Conservation (phyloP, 2,797 vertebrate species). For the Kryptopterus vitreolus region DNA sequence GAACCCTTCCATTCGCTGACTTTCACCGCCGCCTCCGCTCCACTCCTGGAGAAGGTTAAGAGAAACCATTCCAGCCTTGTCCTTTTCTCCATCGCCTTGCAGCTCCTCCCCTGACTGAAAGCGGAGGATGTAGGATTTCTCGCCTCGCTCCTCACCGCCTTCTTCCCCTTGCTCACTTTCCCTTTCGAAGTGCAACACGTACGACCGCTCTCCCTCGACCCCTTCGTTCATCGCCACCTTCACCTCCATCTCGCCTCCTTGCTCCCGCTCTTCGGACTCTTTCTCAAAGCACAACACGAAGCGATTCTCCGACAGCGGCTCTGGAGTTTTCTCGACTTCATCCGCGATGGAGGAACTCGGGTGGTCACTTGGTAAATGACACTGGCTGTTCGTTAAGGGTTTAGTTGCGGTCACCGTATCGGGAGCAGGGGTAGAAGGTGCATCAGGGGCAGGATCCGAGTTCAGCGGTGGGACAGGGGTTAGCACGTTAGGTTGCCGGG, state of each 20-base stretch:
- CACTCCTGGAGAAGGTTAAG: constrained; percentile 72
- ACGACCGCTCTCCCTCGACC: constrained; percentile 63
- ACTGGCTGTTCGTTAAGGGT: constrained; percentile 30
- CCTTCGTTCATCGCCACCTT: constrained; percentile 58
- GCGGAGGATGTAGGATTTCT: constrained; percentile 73
- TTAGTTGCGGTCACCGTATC: constrained; percentile 48
- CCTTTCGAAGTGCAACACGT: constrained; percentile 73
- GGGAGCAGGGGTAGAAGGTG: constrained; percentile 26
- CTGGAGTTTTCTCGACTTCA: constrained; percentile 55
- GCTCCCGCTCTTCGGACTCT: constrained; percentile 44
- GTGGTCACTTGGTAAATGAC: constrained; percentile 43
- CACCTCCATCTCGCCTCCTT: constrained; percentile 57
- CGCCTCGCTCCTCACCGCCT: constrained; percentile 56
- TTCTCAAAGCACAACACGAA: constrained; percentile 77
- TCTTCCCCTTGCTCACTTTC: constrained; percentile 59
- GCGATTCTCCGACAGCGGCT: constrained; percentile 64
- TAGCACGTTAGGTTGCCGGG: constrained; percentile 29
- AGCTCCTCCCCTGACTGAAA: constrained; percentile 69
- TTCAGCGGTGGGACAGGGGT: constrained; percentile 41
- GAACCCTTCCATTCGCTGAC: constrained; percentile 53
- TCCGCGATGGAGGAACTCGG: constrained; percentile 48
- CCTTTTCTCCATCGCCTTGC: constrained; percentile 62
- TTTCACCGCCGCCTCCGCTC: constrained; percentile 64
- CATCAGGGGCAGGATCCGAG: constrained; percentile 54
- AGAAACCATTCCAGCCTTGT: constrained; percentile 71